Evolutionary conservation across 2,888 invertebrate genomes (phyloP).

Genomic region (Diplazon laetatorius): DNA sequence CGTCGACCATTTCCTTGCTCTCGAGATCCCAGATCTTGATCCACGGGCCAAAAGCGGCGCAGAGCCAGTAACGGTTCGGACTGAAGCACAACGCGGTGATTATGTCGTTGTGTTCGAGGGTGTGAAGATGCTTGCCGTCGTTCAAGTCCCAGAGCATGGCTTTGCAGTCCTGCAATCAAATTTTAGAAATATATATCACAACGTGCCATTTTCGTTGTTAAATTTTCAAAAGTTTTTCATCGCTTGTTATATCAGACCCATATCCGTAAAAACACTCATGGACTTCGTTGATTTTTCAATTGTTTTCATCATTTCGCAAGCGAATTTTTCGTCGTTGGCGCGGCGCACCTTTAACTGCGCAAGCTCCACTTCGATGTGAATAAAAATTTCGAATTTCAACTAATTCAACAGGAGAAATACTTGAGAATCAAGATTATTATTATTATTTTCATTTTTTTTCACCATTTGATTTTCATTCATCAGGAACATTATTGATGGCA

Average conservation of each 20-base stretch:
- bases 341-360: too few relatives aligned
- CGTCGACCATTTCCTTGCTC: conserved; percentile 99
- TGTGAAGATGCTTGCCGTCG: conserved; percentile 99
- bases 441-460: too few relatives aligned
- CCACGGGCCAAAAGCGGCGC: conserved; percentile 98
- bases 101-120: conserved; percentile 98
- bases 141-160: conserved; percentile 99
- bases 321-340: neutral
- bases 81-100: conserved; percentile 99
- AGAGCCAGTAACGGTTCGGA: conserved; percentile 99
- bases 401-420: too few relatives aligned
- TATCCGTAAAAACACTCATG: conserved; percentile 74
- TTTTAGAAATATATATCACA: conserved; percentile 14
- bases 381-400: neutral
- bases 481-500: too few relatives aligned
- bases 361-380: too few relatives aligned
- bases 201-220: neutral
- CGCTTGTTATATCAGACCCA: conserved; percentile 70
- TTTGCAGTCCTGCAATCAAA: conserved; percentile 91
- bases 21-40: conserved; percentile 99
- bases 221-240: neutral
- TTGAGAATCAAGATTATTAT: too few relatives aligned
- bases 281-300: conserved; percentile 65
- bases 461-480: too few relatives aligned
- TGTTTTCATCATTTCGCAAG: conserved; percentile 55